Conservation (phyloP, 2,888 invertebrate species). For the Trichogramma dendrolimi region DNA sequence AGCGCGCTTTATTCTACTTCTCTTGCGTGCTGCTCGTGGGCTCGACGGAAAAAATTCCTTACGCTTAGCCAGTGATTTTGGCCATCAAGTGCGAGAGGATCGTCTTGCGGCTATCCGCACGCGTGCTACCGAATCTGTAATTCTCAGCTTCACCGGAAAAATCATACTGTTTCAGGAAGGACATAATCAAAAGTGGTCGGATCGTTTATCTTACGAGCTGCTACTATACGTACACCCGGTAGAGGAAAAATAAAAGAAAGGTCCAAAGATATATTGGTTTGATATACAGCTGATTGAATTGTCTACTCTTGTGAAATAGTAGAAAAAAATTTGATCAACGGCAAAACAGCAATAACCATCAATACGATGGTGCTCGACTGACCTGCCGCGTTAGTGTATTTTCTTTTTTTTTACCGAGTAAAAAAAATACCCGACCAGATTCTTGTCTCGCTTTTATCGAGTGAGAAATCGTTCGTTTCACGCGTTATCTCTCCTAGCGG, state of each 20-base stretch:
- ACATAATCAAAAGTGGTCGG: too few species aligned
- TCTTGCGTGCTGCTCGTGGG: conserved; percentile 11
- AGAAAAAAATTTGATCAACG: conserved; percentile 21
- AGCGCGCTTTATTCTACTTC: neutral
- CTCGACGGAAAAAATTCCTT: too few species aligned
- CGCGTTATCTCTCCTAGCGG: conserved; percentile 23
- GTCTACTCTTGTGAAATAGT: neutral
- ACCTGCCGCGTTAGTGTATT: conserved; percentile 8
- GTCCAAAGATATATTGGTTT: neutral
- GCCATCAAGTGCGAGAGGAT: too few species aligned
- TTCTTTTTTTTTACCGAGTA: conserved; percentile 22
- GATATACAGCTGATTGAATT: conserved; percentile 16
- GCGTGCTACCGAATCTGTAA: too few species aligned
- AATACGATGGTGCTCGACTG: conserved; percentile 21
- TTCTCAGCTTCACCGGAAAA: too few species aligned
- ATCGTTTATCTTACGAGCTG: too few species aligned
- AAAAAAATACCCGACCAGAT: conserved; percentile 15
- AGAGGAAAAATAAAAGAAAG: too few species aligned
- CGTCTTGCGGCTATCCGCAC: too few species aligned
- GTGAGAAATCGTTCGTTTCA: conserved; percentile 31
- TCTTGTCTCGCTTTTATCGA: conserved; percentile 19
- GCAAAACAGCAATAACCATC: conserved; percentile 25
- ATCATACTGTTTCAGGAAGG: too few species aligned
- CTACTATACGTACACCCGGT: too few species aligned
- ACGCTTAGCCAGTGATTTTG: too few species aligned